These are phyloP conservation scores for Mesaphorura yosii DNA, from an alignment of 1,140 invertebrate species.

Conservation along the genomic window DNA sequence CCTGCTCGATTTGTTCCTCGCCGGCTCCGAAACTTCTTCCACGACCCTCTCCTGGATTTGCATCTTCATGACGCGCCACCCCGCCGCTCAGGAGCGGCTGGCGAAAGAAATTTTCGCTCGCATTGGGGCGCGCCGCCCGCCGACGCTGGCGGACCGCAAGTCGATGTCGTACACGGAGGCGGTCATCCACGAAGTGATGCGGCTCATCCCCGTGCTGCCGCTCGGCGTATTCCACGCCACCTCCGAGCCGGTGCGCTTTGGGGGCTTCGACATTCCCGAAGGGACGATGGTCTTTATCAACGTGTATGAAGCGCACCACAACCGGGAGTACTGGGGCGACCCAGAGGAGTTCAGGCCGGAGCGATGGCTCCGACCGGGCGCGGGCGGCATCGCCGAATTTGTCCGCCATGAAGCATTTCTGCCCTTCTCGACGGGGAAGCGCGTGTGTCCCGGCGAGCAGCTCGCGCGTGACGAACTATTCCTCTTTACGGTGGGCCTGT, in stretches of 20 bases:
- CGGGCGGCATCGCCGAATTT: slow-evolving; percentile 45
- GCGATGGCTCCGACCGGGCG: slow-evolving; percentile 53
- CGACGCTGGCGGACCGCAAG: too few species aligned
- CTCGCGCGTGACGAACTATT: too few species aligned
- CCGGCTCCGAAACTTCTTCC: slow-evolving; percentile 68
- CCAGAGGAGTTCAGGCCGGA: slow-evolving; percentile 64
- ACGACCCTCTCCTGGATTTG: slow-evolving; percentile 66
- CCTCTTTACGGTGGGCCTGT: too few species aligned
- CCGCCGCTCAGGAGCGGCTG: slow-evolving; percentile 63
- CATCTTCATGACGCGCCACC: slow-evolving; percentile 60
- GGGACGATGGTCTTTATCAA: slow-evolving; percentile 72
- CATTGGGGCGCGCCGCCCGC: slow-evolving; percentile 55
- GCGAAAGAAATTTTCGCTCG: slow-evolving; percentile 67
- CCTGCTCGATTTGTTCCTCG: slow-evolving; percentile 43
- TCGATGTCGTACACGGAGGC: slow-evolving; percentile 71
- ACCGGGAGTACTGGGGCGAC: slow-evolving; percentile 54
- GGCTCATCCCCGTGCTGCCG: slow-evolving; percentile 64
- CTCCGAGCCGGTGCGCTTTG: slow-evolving; percentile 36
- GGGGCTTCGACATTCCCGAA: slow-evolving; percentile 39
- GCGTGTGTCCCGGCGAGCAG: too few species aligned
- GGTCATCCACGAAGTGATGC: slow-evolving; percentile 58
- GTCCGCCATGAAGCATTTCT: slow-evolving; percentile 47
- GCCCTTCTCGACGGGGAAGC: slow-evolving; percentile 28
- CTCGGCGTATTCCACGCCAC: slow-evolving; percentile 68
- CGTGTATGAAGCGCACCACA: slow-evolving; percentile 59